Base-by-base conservation (phyloP, 92 coral and sea anemone genomes). In the Palythoa grandiflora region DNA sequence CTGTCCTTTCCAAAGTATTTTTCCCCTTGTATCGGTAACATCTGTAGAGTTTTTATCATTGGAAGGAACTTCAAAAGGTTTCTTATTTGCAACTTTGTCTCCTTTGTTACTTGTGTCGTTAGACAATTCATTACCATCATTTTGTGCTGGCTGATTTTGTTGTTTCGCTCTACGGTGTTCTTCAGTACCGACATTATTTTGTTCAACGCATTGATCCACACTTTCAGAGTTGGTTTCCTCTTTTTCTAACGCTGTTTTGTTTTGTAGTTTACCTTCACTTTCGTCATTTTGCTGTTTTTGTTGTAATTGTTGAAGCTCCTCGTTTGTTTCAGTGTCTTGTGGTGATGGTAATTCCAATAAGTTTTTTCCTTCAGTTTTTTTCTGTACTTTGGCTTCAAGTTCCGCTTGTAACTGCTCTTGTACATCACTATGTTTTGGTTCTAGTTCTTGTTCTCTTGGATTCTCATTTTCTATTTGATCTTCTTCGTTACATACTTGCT, bases 21-120 rank as follows among this genome's bases (percentile, higher is more conserved):
- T 68, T 21, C 54, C 88, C n/a, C 53, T 89, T 72, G 13, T 50
- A 51, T n/a, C 77, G 1, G 21, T 44, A 44, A n/a, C 38, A 40
- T 59, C 65, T 38, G 70, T 55, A 16, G 28, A 38, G 1, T 37
- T 72, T 17, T 8, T 53, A 36, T 71, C 39, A 19, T 81, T 51
- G 3, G 59, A 50, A 66, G 63, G 44, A 5, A 6, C 48, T 44
- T 66, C 21, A 1, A 35, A 14, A 21, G 12, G 21, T 13, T 60
- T 71, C 2, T 38, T 20, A 5, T 40, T 28, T 1, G 39, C 55
- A 28, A 4, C 9, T 79, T 9, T 61, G 16, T 60, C 38, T 4
- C 40, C n/a, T 16, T 54, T 9, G 70, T 75, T 44, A 35, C 6
- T 37, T 35, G 6, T 28, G 36, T 70, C 16, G 75, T 9, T 11